Base-by-base conservation (phyloP, 1,140 invertebrate species). In the Drosophila sulfurigaster region DNA sequence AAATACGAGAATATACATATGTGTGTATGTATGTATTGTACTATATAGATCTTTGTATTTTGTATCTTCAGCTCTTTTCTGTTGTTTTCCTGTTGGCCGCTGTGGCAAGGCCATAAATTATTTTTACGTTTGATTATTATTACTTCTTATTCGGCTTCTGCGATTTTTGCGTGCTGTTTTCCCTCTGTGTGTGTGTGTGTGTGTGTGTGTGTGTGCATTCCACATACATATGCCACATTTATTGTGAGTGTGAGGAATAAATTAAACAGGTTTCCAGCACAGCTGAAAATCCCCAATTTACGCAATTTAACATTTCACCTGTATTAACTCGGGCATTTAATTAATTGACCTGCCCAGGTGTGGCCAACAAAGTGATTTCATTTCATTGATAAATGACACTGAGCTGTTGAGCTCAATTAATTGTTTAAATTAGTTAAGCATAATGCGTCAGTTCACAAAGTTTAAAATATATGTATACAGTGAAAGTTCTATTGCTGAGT, bases 41-140 rank as follows among this genome's bases (percentile, higher is more conserved):
- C 1, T 38, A 7, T 38, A 38, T 10, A 38, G 6, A 46, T 28
- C 1, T 45, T 30, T 57, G 8, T 43, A n/a, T 57, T 38, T n/a
- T 43, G 41, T 59, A 45, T 52, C 16, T 64, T 72, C 15, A 62
- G 32, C 32, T 32, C 32, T 32, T 32, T 32, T 49, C 48, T 75
- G 48, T 49, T 38, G 38, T 68, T 60, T 68, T 60, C 16, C 56
- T 11, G 51, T n/a, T 67, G 54, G 70, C 32, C 63, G 35, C 49
- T 69, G 67, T 43, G 66, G 67, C 56, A 63, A 62, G 83, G 83
- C 83, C 69, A 88, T 88, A 88, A 89, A 88, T 88, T 88, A 88
- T 81, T 89, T 89, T 88, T 83, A 78, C 85, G 72, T 83, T 88
- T 88, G 83, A 83, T 88, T 88, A 88, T 88, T 88, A 88, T 88